Conservation (phyloP, 1,140 invertebrate genomes). For the Camponotus floridanus region DNA sequence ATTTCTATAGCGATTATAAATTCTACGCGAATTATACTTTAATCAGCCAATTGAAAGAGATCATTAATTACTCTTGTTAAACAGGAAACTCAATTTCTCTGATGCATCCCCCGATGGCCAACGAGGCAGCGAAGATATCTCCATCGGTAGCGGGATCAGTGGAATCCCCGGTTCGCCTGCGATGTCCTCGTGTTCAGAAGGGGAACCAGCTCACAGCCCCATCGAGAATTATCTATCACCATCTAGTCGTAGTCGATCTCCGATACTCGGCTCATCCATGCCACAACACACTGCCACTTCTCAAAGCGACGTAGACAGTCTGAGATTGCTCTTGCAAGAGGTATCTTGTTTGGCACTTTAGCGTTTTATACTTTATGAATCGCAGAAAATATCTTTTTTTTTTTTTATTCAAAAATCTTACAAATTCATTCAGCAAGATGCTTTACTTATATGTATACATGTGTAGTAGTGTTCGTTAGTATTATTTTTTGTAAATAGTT, state of each 20-base stretch:
- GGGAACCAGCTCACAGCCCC: conserved; percentile 83
- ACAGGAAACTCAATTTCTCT: conserved; percentile 82
- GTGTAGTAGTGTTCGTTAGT: conserved; percentile 31
- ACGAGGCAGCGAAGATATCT: conserved; percentile 77
- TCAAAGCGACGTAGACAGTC: conserved; percentile 83
- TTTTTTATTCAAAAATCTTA: conserved; percentile 6
- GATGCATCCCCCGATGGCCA: conserved; percentile 81
- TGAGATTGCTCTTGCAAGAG: conserved; percentile 83
- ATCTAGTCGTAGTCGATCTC: conserved; percentile 80
- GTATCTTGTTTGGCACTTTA: conserved; percentile 70
- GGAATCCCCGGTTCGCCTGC: conserved; percentile 83
- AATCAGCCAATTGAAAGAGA: neutral
- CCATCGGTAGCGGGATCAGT: conserved; percentile 72
- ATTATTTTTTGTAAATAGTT: conserved; percentile 37
- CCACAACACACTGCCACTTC: conserved; percentile 75
- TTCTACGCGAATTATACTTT: neutral
- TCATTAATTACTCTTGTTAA: neutral
- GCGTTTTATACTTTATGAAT: neutral
- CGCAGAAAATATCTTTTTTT: neutral
- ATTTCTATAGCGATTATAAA: neutral
- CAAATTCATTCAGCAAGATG: neutral
- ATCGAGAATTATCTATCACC: conserved; percentile 81
- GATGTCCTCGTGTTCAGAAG: conserved; percentile 84
- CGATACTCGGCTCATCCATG: conserved; percentile 82
- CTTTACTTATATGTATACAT: neutral